Conservation (phyloP, 1,140 invertebrate species). For the Lamellibrachia luymesi region DNA sequence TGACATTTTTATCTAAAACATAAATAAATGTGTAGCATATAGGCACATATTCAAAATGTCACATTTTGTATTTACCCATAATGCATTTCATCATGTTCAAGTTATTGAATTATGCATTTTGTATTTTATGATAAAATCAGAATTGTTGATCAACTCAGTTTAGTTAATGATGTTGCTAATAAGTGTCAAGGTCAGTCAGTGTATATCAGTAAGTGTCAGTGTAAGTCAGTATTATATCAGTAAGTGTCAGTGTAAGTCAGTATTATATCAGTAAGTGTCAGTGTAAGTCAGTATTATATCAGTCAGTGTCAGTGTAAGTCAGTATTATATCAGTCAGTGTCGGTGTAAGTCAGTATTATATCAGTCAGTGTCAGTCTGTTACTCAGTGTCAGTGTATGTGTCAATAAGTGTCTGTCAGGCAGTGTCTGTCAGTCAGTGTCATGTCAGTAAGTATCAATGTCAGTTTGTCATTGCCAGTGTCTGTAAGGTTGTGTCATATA, state of each 20-base stretch:
- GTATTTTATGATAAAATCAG: too few relatives aligned
- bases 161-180: too few relatives aligned
- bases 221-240: background rate
- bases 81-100: too few relatives aligned
- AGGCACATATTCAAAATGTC: too few relatives aligned
- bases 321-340: background rate
- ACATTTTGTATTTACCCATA: too few relatives aligned
- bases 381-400: background rate
- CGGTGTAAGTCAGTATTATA: background rate
- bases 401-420: background rate
- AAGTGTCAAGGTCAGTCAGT: background rate
- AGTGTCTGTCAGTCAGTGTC: background rate
- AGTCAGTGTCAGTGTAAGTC: background rate
- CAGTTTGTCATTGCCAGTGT: background rate
- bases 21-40: too few relatives aligned
- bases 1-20: background rate
- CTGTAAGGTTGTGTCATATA: background rate
- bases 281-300: too few relatives aligned
- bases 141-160: too few relatives aligned
- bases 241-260: too few relatives aligned
- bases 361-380: background rate
- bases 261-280: too few relatives aligned
- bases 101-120: too few relatives aligned
- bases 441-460: too few relatives aligned
- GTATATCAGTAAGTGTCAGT: background rate